phyloP scores from a whole-genome alignment of 92 coral and sea anemone species.

The Porites lobata region DNA sequence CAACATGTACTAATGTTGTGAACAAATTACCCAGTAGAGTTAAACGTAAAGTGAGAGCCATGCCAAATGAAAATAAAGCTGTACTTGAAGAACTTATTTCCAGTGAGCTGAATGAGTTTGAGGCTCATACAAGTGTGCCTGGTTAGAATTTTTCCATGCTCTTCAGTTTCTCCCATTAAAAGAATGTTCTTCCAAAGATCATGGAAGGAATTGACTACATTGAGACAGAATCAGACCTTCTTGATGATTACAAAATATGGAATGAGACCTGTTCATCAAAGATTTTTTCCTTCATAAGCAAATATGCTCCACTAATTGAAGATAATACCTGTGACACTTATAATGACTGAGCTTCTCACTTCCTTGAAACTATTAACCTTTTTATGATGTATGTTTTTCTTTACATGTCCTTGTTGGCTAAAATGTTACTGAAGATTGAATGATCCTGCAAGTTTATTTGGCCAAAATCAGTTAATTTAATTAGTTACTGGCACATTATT shows the following conservation, averaged over 20 bases:
- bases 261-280: neutral
- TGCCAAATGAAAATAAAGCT: slow-evolving; percentile 29
- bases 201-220: slow-evolving; percentile 6
- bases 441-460: too few species aligned
- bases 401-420: too few species aligned
- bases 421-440: too few species aligned
- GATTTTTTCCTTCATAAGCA: neutral
- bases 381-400: too few species aligned
- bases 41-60: slow-evolving; percentile 38
- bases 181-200: neutral
- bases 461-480: too few species aligned
- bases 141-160: neutral
- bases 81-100: slow-evolving; percentile 26
- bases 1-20: slow-evolving; percentile 21
- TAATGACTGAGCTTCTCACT: too few species aligned
- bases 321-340: slow-evolving; percentile 31
- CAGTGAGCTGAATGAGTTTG: slow-evolving; percentile 30
- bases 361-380: too few species aligned
- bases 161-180: neutral
- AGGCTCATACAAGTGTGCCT: slow-evolving; percentile 2
- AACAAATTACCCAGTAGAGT: slow-evolving; percentile 10
- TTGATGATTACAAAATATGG: neutral
- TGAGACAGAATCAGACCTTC: neutral
- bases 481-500: too few species aligned
- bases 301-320: slow-evolving; percentile 1